Evolutionary conservation across 2,888 invertebrate species (phyloP).

Genomic region (Molorchus minor): DNA sequence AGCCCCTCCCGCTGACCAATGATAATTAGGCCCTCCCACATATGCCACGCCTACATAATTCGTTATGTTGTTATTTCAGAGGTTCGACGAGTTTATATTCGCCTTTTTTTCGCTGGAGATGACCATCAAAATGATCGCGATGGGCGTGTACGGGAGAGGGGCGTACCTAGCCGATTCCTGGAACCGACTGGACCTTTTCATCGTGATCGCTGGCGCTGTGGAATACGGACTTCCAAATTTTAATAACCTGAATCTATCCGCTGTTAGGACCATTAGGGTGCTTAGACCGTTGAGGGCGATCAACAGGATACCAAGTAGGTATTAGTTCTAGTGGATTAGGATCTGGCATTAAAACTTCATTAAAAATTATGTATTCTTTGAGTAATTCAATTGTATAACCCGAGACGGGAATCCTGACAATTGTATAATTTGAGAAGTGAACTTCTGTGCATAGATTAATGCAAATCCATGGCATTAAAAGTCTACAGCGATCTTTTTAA

Average conservation of each 20-base stretch:
- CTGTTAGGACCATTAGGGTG: constrained; percentile 97
- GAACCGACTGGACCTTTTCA: constrained; percentile 98
- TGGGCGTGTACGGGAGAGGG: constrained; percentile 94
- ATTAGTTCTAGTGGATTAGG: too few relatives aligned
- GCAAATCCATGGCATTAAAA: background rate
- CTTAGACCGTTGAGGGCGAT: constrained; percentile 96
- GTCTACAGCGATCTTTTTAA: constrained; percentile 1
- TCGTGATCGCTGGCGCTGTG: constrained; percentile 91
- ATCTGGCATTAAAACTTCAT: too few relatives aligned
- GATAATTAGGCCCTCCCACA: too few relatives aligned
- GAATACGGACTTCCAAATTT: constrained; percentile 90
- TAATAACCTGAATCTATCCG: constrained; percentile 97
- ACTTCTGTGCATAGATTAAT: constrained; percentile 3
- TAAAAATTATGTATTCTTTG: too few relatives aligned
- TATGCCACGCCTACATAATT: too few relatives aligned
- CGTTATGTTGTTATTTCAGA: too few relatives aligned
- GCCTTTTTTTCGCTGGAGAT: constrained; percentile 98
- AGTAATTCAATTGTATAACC: too few relatives aligned
- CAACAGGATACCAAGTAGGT: constrained; percentile 99
- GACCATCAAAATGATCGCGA: constrained; percentile 98
- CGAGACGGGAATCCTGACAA: too few relatives aligned
- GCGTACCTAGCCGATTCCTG: constrained; percentile 98
- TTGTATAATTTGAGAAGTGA: background rate
- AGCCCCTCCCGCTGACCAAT: too few relatives aligned
- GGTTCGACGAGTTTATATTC: constrained; percentile 98